These are phyloP conservation scores for Hydrotaea cyrtoneurina DNA, from an alignment of 2,888 invertebrate genomes.

Conservation along the genomic window DNA sequence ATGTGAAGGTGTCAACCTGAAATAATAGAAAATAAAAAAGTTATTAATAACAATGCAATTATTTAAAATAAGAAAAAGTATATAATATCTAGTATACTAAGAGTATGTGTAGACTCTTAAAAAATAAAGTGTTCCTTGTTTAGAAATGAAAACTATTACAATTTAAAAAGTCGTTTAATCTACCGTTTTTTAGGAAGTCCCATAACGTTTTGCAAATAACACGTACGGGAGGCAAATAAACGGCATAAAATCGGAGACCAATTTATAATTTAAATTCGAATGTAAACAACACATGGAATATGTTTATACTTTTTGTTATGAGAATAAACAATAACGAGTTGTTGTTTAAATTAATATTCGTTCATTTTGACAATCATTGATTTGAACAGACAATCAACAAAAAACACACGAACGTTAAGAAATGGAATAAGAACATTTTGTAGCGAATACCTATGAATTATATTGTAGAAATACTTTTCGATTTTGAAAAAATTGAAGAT, in stretches of 20 bases:
- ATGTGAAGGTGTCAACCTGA: constrained; percentile 98
- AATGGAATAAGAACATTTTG: background rate
- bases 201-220: constrained; percentile 70
- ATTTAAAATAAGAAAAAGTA: background rate
- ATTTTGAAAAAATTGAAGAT: background rate
- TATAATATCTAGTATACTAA: no score
- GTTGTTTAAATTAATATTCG: constrained; percentile 72
- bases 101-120: background rate
- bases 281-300: constrained; percentile 68
- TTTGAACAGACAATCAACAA: constrained; percentile 71
- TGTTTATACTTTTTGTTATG: constrained; percentile 58
- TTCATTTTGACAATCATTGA: constrained; percentile 79
- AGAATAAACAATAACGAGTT: constrained; percentile 68
- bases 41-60: constrained; percentile 70
- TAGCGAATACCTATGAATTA: constrained; percentile 70
- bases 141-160: constrained; percentile 8
- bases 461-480: constrained; percentile 10
- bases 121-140: constrained; percentile 5
- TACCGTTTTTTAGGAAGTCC: constrained; percentile 77
- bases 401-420: constrained; percentile 78
- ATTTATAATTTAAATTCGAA: background rate
- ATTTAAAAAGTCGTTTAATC: constrained; percentile 47
- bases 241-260: constrained; percentile 61
- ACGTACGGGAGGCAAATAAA: constrained; percentile 76
- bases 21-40: constrained; percentile 69